phyloP scores from a whole-genome alignment of 1,140 invertebrate genomes.

The Scylla paramamosain region DNA sequence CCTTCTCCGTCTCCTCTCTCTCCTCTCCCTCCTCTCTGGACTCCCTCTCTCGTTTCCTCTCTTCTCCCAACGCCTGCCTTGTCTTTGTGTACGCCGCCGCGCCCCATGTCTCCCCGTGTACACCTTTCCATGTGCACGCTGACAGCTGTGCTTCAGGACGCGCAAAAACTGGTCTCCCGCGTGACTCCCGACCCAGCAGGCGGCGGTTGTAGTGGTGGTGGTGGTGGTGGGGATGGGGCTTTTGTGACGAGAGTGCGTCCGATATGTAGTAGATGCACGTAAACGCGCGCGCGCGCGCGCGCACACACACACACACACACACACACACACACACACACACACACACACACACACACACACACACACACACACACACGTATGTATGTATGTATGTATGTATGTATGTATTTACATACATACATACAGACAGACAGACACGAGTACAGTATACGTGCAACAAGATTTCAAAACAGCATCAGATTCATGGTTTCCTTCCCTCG shows the following conservation, averaged over 20 bases:
- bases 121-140: not conserved
- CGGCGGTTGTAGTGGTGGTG: not conserved
- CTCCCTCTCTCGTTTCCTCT: not conserved
- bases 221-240: not conserved
- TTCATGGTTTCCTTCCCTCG: not conserved
- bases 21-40: not conserved
- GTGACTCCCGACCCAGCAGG: not conserved
- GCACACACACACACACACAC: not conserved
- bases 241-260: not conserved
- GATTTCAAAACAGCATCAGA: no score
- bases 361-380: not conserved
- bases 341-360: not conserved
- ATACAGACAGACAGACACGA: not conserved
- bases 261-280: not conserved
- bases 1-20: not conserved
- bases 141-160: constrained; percentile 9
- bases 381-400: not conserved
- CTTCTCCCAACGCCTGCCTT: not conserved
- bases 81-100: not conserved
- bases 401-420: not conserved
- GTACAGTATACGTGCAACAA: not conserved
- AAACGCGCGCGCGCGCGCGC: not conserved
- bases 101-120: not conserved
- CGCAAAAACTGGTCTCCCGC: constrained; percentile 18
- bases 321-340: constrained; percentile 14